A percentile compares a stretch with the other conserved stretches of the same genome.
These are phyloP conservation scores for Meliscaeva auricollis DNA, from an alignment of 2,888 invertebrate species.

Conservation along the genomic window DNA sequence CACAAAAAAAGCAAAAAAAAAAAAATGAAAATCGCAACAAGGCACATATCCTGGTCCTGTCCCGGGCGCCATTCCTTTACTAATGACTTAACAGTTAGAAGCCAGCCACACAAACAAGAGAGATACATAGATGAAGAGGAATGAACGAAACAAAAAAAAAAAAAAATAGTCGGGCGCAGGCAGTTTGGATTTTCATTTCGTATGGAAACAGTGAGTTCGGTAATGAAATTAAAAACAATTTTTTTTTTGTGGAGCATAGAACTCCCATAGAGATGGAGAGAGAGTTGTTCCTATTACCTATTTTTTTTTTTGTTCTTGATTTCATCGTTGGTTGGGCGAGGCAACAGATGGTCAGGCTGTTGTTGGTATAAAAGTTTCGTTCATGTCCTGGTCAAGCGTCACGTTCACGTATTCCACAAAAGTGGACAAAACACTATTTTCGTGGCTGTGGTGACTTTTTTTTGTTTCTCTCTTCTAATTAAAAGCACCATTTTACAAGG, in stretches of 20 bases:
- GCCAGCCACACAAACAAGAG: not conserved
- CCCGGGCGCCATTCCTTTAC: constrained; percentile 35
- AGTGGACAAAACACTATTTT: constrained; percentile 58
- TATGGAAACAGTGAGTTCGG: constrained; percentile 69
- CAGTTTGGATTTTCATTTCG: constrained; percentile 55
- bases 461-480: constrained; percentile 57
- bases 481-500: constrained; percentile 45
- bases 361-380: constrained; percentile 36
- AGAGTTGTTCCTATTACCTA: constrained; percentile 21
- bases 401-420: constrained; percentile 71
- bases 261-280: constrained; percentile 32
- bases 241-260: constrained; percentile 56
- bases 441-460: constrained; percentile 32
- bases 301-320: not conserved
- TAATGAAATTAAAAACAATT: constrained; percentile 76
- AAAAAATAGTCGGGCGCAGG: not conserved
- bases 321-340: not conserved
- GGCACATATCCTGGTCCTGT: constrained; percentile 37
- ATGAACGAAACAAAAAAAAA: constrained; percentile 12
- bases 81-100: constrained; percentile 44
- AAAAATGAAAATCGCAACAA: constrained; percentile 59
- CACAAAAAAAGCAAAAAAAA: constrained; percentile 4
- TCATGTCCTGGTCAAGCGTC: constrained; percentile 58
- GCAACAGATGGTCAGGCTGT: constrained; percentile 68
- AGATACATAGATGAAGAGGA: not conserved